A percentile compares a stretch with the other conserved stretches of the same genome.
These are phyloP conservation scores for Salvelinus namaycush DNA, from an alignment of 2,113 vertebrate genomes.

Conservation along the genomic window DNA sequence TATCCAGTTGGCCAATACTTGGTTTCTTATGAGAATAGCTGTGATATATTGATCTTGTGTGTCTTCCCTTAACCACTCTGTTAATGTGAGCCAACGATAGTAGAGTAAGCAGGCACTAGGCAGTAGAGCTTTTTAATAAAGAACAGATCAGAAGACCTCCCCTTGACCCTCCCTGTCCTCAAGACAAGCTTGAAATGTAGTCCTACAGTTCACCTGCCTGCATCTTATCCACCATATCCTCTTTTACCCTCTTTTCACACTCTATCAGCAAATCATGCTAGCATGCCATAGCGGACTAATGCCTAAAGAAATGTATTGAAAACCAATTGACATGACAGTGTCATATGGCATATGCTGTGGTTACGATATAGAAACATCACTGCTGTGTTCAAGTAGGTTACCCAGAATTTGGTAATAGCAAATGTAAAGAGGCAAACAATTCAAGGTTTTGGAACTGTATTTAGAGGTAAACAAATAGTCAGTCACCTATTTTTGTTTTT, in stretches of 20 bases:
- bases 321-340: not conserved
- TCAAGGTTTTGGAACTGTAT: too few species aligned
- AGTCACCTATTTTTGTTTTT: not conserved
- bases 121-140: not conserved
- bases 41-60: not conserved
- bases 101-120: not conserved
- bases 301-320: not conserved
- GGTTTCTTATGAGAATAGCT: not conserved
- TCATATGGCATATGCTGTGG: not conserved
- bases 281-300: not conserved
- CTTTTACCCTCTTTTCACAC: too few species aligned
- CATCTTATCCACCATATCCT: not conserved
- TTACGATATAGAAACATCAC: not conserved
- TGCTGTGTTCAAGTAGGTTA: too few species aligned
- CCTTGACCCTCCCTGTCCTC: not conserved
- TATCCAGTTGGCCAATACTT: not conserved
- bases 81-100: not conserved
- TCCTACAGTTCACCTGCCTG: not conserved
- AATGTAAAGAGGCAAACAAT: not conserved
- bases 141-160: not conserved
- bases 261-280: not conserved
- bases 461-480: too few species aligned
- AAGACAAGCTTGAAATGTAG: not conserved
- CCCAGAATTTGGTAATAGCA: too few species aligned
- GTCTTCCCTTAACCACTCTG: not conserved